A percentile compares a stretch with the other conserved stretches of the same genome.
phyloP scores from a whole-genome alignment of 2,797 vertebrate genomes.

The Dendrocincla fuliginosa region DNA sequence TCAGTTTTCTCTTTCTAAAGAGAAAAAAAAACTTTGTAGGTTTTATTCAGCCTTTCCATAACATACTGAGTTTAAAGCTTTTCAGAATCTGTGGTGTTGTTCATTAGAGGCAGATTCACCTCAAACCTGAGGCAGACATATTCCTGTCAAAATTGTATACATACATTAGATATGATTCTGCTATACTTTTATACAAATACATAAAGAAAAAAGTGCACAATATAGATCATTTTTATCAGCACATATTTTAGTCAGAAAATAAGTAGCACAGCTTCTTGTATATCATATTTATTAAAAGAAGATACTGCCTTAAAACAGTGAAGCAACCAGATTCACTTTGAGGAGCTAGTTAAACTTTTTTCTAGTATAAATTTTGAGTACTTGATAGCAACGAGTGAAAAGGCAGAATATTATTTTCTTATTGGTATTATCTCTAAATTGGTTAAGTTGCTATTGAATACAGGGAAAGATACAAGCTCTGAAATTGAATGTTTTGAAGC shows the following conservation, averaged over 20 bases:
- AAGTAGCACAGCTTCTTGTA: neutral
- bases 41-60: neutral
- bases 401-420: neutral
- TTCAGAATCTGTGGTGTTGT: neutral
- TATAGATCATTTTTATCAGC: neutral
- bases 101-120: neutral
- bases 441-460: neutral
- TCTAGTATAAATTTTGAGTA: neutral
- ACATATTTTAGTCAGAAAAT: neutral
- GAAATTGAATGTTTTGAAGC: neutral
- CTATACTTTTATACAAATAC: neutral
- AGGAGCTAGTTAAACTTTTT: neutral
- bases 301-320: neutral
- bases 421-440: neutral
- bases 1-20: neutral
- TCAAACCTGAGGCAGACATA: neutral
- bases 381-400: neutral
- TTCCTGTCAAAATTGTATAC: neutral
- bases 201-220: neutral
- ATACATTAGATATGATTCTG: neutral
- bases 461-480: neutral
- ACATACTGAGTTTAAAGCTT: neutral
- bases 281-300: neutral
- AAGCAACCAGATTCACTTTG: neutral
- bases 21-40: neutral